A percentile compares a stretch with the other conserved stretches of the same genome.
These are phyloP conservation scores for Ceratoteleas bidentatus DNA, from an alignment of 1,140 invertebrate genomes.

Conservation along the genomic window DNA sequence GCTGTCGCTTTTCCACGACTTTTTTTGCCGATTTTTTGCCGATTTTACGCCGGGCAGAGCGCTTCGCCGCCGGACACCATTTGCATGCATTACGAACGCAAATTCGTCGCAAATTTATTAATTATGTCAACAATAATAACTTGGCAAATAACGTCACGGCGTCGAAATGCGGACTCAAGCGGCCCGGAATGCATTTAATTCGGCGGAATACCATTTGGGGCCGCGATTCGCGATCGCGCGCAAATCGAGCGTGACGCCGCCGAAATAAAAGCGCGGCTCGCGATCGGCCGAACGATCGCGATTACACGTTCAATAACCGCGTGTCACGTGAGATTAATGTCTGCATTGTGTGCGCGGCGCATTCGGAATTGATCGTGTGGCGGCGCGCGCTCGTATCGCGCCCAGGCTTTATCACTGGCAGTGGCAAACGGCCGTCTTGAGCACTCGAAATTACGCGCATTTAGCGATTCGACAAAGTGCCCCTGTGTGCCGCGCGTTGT, in stretches of 20 bases:
- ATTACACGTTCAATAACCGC: conserved; percentile 46
- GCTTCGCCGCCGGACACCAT: conserved; percentile 3
- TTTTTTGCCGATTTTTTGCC: conserved; percentile 1
- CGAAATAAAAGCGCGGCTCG: conserved; percentile 20
- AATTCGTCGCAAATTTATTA: conserved; percentile 23
- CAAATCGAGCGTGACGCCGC: conserved; percentile 2
- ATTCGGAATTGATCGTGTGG: conserved; percentile 42
- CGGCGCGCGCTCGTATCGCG: conserved; percentile 18
- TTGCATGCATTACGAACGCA: conserved; percentile 11
- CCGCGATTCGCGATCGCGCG: background rate
- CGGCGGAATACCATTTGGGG: background rate
- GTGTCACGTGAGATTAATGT: conserved; percentile 52
- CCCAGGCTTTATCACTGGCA: conserved; percentile 25
- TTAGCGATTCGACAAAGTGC: conserved; percentile 9
- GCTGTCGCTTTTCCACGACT: no score
- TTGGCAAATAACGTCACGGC: background rate
- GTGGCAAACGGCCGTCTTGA: conserved; percentile 15
- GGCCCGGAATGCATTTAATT: background rate
- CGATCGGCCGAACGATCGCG: conserved; percentile 1
- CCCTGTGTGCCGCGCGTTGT: background rate
- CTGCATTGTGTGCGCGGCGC: conserved; percentile 16
- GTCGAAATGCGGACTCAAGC: background rate
- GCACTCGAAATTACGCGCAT: conserved; percentile 3
- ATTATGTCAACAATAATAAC: conserved; percentile 25
- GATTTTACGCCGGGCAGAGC: background rate